Evolutionary conservation across 2,797 vertebrate species (phyloP).

Genomic region (Enteromius trimaculatus): DNA sequence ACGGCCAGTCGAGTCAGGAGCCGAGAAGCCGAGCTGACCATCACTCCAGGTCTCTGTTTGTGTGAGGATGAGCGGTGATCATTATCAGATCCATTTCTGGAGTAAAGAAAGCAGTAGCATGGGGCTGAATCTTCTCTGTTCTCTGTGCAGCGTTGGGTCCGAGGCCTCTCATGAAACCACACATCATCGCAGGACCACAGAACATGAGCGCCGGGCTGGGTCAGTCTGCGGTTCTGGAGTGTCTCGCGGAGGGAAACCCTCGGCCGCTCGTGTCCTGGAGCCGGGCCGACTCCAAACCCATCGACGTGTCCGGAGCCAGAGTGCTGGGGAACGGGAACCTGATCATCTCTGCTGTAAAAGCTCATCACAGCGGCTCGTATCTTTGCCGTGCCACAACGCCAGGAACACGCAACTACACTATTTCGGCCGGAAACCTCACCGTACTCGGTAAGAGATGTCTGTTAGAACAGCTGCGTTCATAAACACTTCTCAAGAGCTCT

Average conservation of each 20-base stretch:
- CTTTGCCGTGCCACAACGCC: conserved; percentile 92
- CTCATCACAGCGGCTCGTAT: conserved; percentile 89
- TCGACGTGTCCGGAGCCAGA: conserved; percentile 93
- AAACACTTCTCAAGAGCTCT: not conserved
- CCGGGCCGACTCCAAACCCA: conserved; percentile 90
- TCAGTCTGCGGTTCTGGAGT: conserved; percentile 91
- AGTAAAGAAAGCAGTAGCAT: not conserved
- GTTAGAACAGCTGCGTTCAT: not conserved
- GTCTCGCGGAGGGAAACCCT: conserved; percentile 91
- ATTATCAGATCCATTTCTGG: not conserved
- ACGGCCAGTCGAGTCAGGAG: conserved; percentile 82
- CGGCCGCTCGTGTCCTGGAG: conserved; percentile 97
- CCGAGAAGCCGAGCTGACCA: conserved; percentile 83
- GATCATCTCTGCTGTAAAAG: conserved; percentile 84
- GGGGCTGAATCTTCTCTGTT: not conserved
- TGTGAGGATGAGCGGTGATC: conserved; percentile 3
- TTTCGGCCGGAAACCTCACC: conserved; percentile 86
- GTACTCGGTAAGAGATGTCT: conserved; percentile 82
- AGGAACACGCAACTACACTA: conserved; percentile 93
- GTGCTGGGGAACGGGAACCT: conserved; percentile 95
- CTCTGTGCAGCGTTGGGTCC: conserved; percentile 72
- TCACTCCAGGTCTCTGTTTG: conserved; percentile 82
- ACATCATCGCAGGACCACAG: conserved; percentile 91
- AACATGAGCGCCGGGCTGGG: conserved; percentile 86
- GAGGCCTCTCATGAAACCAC: conserved; percentile 82